These are phyloP conservation scores for Chrysina gloriosa DNA, from an alignment of 2,888 invertebrate genomes.

Conservation along the genomic window DNA sequence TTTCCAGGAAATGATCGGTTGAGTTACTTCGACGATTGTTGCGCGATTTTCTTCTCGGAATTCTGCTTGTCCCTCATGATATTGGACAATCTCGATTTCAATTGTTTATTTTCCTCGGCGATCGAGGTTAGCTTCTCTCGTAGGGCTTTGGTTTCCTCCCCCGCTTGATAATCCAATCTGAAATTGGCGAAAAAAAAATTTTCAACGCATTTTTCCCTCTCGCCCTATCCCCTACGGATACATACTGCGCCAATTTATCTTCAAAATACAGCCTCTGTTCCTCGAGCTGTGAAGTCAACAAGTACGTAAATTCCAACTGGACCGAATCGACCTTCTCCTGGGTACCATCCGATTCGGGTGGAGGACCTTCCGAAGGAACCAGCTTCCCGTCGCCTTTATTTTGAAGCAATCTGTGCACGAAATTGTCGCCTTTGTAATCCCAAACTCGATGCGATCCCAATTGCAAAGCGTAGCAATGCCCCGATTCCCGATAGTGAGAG, in stretches of 20 bases:
- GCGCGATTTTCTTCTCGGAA: constrained; percentile 78
- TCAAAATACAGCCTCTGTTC: constrained; percentile 94
- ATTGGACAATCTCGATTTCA: constrained; percentile 66
- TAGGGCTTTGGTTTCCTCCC: constrained; percentile 58
- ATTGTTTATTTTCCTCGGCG: constrained; percentile 66
- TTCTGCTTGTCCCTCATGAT: constrained; percentile 75
- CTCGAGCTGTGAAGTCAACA: constrained; percentile 95
- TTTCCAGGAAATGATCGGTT: neutral
- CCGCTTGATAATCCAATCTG: constrained; percentile 60
- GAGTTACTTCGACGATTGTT: constrained; percentile 70
- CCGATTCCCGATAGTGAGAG: constrained; percentile 93
- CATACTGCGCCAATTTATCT: constrained; percentile 73
- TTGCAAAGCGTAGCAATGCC: constrained; percentile 97
- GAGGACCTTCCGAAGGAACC: constrained; percentile 81
- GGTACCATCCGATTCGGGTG: constrained; percentile 69
- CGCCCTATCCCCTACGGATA: constrained; percentile 27
- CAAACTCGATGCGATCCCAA: constrained; percentile 96
- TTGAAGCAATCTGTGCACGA: constrained; percentile 94
- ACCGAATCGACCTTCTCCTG: constrained; percentile 93
- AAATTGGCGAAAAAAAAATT: constrained; percentile 31
- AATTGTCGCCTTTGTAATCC: constrained; percentile 99
- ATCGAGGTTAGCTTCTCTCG: constrained; percentile 66
- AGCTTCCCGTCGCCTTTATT: constrained; percentile 97
- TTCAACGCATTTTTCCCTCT: neutral
- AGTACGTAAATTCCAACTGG: constrained; percentile 95